These are phyloP conservation scores for Melitaea cinxia DNA, from an alignment of 1,140 invertebrate genomes.

Conservation along the genomic window DNA sequence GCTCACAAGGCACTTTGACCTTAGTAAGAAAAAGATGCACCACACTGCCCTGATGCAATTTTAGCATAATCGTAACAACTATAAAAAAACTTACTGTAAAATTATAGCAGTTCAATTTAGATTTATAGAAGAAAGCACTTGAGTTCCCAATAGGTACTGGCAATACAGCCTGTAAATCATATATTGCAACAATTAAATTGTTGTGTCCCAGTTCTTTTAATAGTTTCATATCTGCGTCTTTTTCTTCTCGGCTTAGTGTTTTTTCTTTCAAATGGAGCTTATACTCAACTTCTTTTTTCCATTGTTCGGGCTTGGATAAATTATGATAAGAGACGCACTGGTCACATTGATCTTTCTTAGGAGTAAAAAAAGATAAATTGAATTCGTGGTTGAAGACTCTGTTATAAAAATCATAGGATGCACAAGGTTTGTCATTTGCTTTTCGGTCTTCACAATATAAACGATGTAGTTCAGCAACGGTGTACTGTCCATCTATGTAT, in stretches of 20 bases:
- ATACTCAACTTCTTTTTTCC: not conserved
- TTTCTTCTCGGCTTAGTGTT: not conserved
- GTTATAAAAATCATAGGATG: conserved; percentile 43
- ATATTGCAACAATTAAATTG: conserved; percentile 43
- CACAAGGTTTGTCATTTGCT: conserved; percentile 36
- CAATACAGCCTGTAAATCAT: conserved; percentile 51
- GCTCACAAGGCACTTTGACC: no score
- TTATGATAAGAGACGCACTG: conserved; percentile 45
- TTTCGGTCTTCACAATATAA: conserved; percentile 39
- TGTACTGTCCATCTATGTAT: no score
- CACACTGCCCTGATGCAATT: no score
- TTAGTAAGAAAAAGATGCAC: no score
- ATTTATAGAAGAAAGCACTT: conserved; percentile 49
- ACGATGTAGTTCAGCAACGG: no score
- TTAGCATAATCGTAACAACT: no score
- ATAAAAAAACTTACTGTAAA: no score
- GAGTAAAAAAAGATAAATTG: conserved; percentile 50
- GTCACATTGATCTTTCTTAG: conserved; percentile 47
- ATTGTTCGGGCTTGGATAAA: conserved; percentile 20
- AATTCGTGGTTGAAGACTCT: conserved; percentile 49
- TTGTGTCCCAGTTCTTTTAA: conserved; percentile 22
- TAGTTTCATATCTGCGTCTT: conserved; percentile 36
- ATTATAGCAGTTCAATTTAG: conserved; percentile 70
- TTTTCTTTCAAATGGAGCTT: not conserved
- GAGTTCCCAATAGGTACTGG: conserved; percentile 43